Base-by-base conservation (phyloP, 2,888 invertebrate genomes). In the Laothoe populi region DNA sequence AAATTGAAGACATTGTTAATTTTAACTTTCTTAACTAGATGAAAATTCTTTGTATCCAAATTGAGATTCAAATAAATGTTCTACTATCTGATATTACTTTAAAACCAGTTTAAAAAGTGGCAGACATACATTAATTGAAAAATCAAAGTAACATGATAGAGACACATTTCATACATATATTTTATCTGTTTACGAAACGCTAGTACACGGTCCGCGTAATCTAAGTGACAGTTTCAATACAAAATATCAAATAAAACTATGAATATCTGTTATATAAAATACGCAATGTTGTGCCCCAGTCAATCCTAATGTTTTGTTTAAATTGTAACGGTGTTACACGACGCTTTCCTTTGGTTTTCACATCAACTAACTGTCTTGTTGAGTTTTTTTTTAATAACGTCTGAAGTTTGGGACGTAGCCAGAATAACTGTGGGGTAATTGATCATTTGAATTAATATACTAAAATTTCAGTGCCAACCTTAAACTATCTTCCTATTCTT, bases 281-380 rank as follows among this genome's bases (percentile, higher is more conserved):
- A 91, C 91, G 95, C 96, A 95, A 95, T 96, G 95, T 96, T 96
- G 96, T 96, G 96, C 96, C 96, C 96, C 95, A 95, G 93, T 95
- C 96, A 94, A 85, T 91, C 92, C 92, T 83, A 81, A 80, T 92
- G 90, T 92, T 92, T 88, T 89, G 82, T 90, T 90, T 90, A 80
- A 69, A 78, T 76, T 78, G 77, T 82, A 78, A 87, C 78, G 87
- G 81, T 87, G 86, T 87, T 79, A 77, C 83, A 87, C 84, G 77
- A 79, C 72, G 84, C 84, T 87, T 87, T 84, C 78, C 71, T 83
- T 90, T 86, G 76, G 78, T 79, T 84, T 84, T 75, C 84, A 82
- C 83, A 71, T 78, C 69, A 66, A 65, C 60, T 64, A 66, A 70
- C 66, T 73, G 70, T 74, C 71, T 68, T 78, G 72, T 79, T 74